These are phyloP conservation scores for Microtus oregoni DNA, from an alignment of 2,113 vertebrate species.

Conservation along the genomic window DNA sequence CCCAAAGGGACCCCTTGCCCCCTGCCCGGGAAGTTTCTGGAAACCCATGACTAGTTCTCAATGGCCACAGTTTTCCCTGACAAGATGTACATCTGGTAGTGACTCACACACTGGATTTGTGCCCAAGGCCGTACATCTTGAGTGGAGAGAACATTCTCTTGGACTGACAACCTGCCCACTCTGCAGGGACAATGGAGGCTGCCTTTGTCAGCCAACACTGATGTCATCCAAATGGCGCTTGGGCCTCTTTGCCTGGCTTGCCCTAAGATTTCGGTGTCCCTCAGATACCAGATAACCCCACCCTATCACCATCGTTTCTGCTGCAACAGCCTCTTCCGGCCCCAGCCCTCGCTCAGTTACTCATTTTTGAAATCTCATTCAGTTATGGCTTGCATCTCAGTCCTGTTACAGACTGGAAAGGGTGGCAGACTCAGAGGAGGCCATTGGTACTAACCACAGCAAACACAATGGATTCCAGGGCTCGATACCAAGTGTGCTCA, in stretches of 20 bases:
- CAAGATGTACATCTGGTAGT: slow-evolving; percentile 49
- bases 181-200: not conserved
- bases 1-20: not conserved
- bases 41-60: slow-evolving; percentile 40
- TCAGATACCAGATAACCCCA: not conserved
- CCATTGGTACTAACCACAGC: rapidly evolving
- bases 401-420: not conserved
- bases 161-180: not conserved
- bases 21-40: slow-evolving; percentile 26
- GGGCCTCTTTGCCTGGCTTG: not conserved
- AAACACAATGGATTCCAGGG: rapidly evolving
- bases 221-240: not conserved
- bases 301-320: not conserved
- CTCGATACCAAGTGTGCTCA: rapidly evolving
- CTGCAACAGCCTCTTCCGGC: not conserved
- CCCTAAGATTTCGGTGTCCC: not conserved
- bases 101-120: slow-evolving; percentile 56
- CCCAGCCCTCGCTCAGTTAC: not conserved
- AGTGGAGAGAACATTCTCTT: not conserved
- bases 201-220: not conserved
- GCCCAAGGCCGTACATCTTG: slow-evolving; percentile 41
- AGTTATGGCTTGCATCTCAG: too few species aligned
- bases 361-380: not conserved
- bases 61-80: not conserved
- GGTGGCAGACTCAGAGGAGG: not conserved